phyloP scores from a whole-genome alignment of 2,113 vertebrate species.

The Fulica atra region DNA sequence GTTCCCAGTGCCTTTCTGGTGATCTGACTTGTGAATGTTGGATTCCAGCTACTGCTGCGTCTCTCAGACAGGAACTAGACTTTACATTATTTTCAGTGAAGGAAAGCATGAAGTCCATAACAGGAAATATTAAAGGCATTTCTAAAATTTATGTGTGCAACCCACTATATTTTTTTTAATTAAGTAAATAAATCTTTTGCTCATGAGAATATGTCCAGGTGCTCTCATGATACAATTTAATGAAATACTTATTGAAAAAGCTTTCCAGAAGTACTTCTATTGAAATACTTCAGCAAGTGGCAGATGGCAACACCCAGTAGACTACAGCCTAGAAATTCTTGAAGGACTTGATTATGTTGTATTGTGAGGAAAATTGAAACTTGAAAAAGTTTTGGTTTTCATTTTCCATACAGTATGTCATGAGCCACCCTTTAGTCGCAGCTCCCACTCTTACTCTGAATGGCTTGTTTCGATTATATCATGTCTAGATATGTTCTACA shows the following conservation, averaged over 20 bases:
- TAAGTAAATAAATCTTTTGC: not conserved
- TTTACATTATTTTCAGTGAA: not conserved
- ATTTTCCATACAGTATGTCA: not conserved
- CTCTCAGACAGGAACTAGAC: not conserved
- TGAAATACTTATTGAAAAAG: not conserved
- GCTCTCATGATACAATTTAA: not conserved
- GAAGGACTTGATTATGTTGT: not conserved
- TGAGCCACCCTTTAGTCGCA: not conserved
- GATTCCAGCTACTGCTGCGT: not conserved
- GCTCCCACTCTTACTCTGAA: not conserved
- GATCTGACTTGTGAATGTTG: not conserved
- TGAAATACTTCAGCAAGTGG: not conserved
- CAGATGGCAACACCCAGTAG: not conserved
- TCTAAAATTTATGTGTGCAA: not conserved
- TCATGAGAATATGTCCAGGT: not conserved
- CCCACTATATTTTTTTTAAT: not conserved
- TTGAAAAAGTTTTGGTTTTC: not conserved
- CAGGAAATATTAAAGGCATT: not conserved
- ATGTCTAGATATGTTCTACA: not conserved
- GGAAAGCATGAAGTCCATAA: not conserved
- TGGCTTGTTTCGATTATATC: not conserved
- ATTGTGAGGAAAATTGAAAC: slow-evolving; percentile 9
- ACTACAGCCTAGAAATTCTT: not conserved
- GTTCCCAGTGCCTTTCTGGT: not conserved
- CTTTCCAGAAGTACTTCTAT: not conserved